Evolutionary conservation across 2,113 vertebrate species (phyloP), one percentile per base, ranked within the genome.

Genomic region (Nestor notabilis): DNA sequence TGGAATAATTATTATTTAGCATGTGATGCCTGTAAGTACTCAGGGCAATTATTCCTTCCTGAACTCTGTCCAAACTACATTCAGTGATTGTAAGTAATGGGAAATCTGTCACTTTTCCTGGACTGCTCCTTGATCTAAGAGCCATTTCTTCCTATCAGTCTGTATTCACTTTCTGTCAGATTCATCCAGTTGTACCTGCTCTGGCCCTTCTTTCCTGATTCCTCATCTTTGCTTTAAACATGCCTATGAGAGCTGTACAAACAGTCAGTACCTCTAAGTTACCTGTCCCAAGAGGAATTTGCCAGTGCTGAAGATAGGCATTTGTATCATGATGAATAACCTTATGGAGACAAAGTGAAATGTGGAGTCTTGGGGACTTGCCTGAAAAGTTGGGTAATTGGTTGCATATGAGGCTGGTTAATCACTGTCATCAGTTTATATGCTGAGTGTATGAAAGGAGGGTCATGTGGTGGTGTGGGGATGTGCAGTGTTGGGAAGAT

Each of bases 341-440:
- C 43, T 91, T 46, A 63, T 37, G 35, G 79, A 94, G 83, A 83
- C 61, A 66, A 80, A 91, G 56, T 39, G 47, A 88, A 65, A 50
- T 17, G 33, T 75, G 43, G 85, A 74, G 79, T 77, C 92, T 24
- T 63, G 76, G 68, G 68, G 85, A 81, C 64, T 60, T 88, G 72
- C 27, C 39, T 90, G 76, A 86, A 50, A 92, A 93, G 25, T 17
- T 74, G 83, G 46, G 11, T 93, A 96, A 97, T 92, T 71, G 71
- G 35, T 81, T 96, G 60, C 92, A 87, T 43, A 41, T 86, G 93
- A 86, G 24, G n/a, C 79, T 87, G 72, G 58, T 95, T 96, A 95
- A 94, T 95, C 82, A 83, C 68, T 96, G 85, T 90, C 95, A 79
- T 31, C 3, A 3, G 24, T 16, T 50, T 58, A 49, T 83, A 52